A percentile compares a stretch with the other conserved stretches of the same genome.
phyloP scores from a whole-genome alignment of 2,113 vertebrate species.

The Grammomys dolichurus region DNA sequence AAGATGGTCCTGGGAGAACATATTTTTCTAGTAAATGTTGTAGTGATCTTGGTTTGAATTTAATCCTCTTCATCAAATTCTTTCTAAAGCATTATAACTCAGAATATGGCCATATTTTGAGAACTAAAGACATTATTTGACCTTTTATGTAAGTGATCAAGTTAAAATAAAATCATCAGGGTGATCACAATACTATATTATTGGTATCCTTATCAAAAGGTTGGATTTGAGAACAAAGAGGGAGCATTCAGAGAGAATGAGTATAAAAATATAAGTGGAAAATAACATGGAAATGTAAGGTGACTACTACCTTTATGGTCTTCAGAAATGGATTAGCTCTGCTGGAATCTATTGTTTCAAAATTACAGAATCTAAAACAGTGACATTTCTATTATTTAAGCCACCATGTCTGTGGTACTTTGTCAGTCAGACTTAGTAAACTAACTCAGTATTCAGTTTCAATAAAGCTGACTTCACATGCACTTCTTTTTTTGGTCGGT shows the following conservation, averaged over 20 bases:
- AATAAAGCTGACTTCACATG: neutral
- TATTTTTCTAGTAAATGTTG: neutral
- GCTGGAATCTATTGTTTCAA: neutral
- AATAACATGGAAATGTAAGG: neutral
- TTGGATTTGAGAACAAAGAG: neutral
- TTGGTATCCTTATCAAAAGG: neutral
- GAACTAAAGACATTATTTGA: neutral
- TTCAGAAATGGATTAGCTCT: neutral
- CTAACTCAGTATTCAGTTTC: neutral
- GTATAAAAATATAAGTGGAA: neutral
- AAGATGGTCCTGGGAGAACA: neutral
- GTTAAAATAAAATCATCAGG: neutral
- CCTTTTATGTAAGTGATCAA: neutral
- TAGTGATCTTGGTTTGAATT: neutral
- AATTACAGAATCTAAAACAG: neutral
- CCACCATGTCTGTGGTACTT: neutral
- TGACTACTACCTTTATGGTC: neutral
- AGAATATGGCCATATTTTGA: neutral
- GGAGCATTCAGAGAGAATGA: neutral
- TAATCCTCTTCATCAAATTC: neutral
- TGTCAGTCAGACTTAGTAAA: neutral
- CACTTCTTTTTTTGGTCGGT: neutral
- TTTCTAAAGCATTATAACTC: neutral
- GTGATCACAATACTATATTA: neutral
- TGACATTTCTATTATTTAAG: neutral